Base-by-base conservation (phyloP, 2,797 vertebrate genomes). In the Phataginus tricuspis region DNA sequence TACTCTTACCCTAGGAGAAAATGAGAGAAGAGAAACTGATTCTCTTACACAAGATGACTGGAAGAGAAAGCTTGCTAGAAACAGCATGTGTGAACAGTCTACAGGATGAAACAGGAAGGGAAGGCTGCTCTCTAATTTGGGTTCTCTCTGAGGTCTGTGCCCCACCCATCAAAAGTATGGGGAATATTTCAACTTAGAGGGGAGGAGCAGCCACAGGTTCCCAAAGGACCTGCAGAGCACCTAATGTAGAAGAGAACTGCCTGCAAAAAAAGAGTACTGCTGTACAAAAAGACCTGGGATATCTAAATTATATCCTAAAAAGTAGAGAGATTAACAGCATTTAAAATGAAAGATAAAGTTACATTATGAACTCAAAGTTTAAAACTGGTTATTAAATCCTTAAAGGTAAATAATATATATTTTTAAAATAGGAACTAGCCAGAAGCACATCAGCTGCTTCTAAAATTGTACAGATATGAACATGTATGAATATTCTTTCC, bases 381-480 rank as follows among this genome's bases (percentile, higher is more conserved):
- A 87, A 94, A 87, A 91, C 42, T 45, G 25, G 18, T 42, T 21
- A 71, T 69, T 77, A 53, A 71, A 82, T 39, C 23, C 51, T n/a
- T 74, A 75, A 51, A 86, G 29, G 75, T 68, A 86, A 89, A 85
- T 71, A 69, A 29, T 34, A 61, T 49, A 31, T 59, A 37, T 75
- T 75, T 94, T 77, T 34, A 51, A 45, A 51, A 18, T 42, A 61
- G 55, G 19, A 90, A 82, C 66, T 80, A 80, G 59, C 42, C 37
- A 74, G 59, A 86, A 90, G 68, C n/a, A 64, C 1, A 87, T 9
- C n/a, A 83, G 77, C 57, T 83, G 69, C 83, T 88, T 96, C 83
- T 64, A 71, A 77, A 94, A 82, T 14, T 83, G n/a, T 64, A 78
- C 15, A 71, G 45, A n/a, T 84, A 84, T 59, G 39, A 72, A 63